phyloP scores from a whole-genome alignment of 2,113 vertebrate genomes.

The Falco punctatus region DNA sequence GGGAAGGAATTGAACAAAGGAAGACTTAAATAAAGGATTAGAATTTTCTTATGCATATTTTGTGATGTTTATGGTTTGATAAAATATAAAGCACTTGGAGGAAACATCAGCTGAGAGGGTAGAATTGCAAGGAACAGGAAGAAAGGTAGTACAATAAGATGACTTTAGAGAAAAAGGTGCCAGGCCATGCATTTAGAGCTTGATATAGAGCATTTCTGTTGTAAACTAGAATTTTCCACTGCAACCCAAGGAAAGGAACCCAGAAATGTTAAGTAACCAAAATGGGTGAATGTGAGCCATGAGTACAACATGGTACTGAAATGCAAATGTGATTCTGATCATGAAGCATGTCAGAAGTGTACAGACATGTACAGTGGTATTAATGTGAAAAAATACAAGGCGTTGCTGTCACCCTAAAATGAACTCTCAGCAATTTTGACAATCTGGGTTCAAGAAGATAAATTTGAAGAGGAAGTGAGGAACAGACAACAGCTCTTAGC shows the following conservation, averaged over 20 bases:
- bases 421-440: background rate
- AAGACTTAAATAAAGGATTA: background rate
- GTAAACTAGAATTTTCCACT: background rate
- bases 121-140: background rate
- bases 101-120: background rate
- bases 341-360: background rate
- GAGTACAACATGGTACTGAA: background rate
- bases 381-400: background rate
- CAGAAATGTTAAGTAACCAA: background rate
- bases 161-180: background rate
- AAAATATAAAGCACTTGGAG: background rate
- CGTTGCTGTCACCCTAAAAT: background rate
- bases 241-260: background rate
- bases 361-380: fast-evolving
- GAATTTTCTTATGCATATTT: background rate
- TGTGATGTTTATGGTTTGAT: background rate
- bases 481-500: background rate
- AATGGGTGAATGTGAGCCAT: background rate
- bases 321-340: background rate
- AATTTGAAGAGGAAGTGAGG: background rate
- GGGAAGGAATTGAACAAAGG: background rate
- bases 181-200: background rate
- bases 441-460: background rate
- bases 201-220: background rate
- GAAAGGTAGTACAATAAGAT: background rate